Evolutionary conservation across 2,797 vertebrate genomes (phyloP), one percentile per base, ranked within the genome.

Genomic region (Diplodus sargus): DNA sequence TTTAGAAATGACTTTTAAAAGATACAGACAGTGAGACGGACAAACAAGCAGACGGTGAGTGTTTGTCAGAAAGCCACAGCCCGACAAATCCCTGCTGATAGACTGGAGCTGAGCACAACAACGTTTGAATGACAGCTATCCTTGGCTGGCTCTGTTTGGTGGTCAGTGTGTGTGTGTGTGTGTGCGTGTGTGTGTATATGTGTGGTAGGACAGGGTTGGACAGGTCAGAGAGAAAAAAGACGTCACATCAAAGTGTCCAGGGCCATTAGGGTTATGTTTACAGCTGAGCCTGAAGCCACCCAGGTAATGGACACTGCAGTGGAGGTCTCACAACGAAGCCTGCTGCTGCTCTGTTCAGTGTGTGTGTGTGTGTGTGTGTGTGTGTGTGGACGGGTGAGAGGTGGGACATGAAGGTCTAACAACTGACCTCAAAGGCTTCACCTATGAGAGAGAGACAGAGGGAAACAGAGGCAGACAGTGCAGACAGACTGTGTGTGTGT

Each of bases 221-320:
- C 76, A 85, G 76, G 83, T 89, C 86, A 92, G 22, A 76, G 45
- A 85, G 74, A 61, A 70, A 81, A 75, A 84, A 76, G 42, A 75
- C 69, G 20, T 77, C 68, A 80, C 83, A 85, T 90, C 84, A 85
- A 86, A 83, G 71, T 57, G 59, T 78, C 28, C 23, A 63, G 58
- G 30, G 74, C 70, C 79, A 84, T 88, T 78, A 70, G 70, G 59
- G 45, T 70, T 68, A 77, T 82, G 83, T 90, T 92, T 86, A 87
- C 65, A 82, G 76, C 74, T 43, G 61, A 79, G 85, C 67, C 77
- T 81, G 63, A 82, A 90, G 78, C 74, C 85, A 89, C 73, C 47
- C 57, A 79, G 77, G 54, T 84, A 78, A 85, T 81, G 64, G 76
- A 80, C 77, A 69, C 66, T 62, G 62, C 72, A 72, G 60, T 74